Base-by-base conservation (phyloP, 2,888 invertebrate genomes). In the Athalia cordata region DNA sequence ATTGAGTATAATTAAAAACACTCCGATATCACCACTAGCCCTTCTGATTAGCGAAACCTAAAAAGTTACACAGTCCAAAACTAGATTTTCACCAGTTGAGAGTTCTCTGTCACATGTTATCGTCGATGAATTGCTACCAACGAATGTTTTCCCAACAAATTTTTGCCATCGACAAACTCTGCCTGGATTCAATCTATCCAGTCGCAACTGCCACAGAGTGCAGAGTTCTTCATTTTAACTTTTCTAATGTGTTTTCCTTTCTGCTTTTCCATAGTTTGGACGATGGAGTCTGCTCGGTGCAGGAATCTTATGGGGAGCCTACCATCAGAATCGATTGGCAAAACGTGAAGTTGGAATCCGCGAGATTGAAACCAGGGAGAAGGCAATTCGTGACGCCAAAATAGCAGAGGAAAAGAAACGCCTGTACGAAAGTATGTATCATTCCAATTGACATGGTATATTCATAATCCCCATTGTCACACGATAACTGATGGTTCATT, bases 261-360 rank as follows among this genome's bases (percentile, higher is more conserved):
- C 81, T 62, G 76, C 80, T 87, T 92, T 7, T n/a, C 75, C 79
- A 29, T 89, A 96, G 96, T 96, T 96, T 86, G 94, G 94, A 79
- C 93, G 97, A 87, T 97, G 96, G 96, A 94, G 94, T 78, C 92
- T 96, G 86, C 92, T 97, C 3, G 88, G 93, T 0, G 91, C 93
- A 0, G 97, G 97, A 50, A 91, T 97, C 81, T 87, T 93, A 0
- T 97, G 96, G 83, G 97, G 97, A 74, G 93, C 94, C 0, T 93
- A 94, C 88, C 93, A 95, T 89, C 95, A 96, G 83, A 93, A 88
- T 87, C 92, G 95, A 76, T 91, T 95, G 1, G 92, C 94, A 52
- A 95, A 92, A 88, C 94, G 92, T 87, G 96, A 95, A 86, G 90
- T 90, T 3, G 93, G 92, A 79, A 85, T 93, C 64, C 92, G 95